phyloP scores from a whole-genome alignment of 2,797 vertebrate species.

The Dromococcyx pavoninus region DNA sequence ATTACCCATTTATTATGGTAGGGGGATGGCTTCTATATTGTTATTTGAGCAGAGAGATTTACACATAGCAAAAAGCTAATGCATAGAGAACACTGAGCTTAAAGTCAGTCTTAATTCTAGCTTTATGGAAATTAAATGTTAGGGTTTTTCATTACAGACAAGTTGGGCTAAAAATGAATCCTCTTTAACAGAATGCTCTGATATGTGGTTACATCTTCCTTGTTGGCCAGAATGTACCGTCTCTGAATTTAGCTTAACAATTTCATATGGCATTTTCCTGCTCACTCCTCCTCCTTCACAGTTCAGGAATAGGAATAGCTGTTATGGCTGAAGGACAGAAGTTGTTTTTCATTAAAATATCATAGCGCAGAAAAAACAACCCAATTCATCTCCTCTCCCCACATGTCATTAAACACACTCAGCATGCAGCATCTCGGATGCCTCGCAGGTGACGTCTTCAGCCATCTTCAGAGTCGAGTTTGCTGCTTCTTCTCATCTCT shows the following conservation, averaged over 20 bases:
- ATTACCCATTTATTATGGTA: not conserved
- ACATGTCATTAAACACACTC: not conserved
- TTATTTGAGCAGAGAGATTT: conserved; percentile 31
- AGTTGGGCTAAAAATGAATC: conserved; percentile 53
- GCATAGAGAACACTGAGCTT: not conserved
- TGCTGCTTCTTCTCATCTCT: not conserved
- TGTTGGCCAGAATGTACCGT: not conserved
- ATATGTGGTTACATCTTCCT: not conserved
- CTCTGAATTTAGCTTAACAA: conserved; percentile 43
- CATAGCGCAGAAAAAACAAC: not conserved
- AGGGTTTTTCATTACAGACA: conserved; percentile 15
- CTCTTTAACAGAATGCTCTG: conserved; percentile 24
- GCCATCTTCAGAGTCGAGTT: not conserved
- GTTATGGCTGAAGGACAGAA: conserved; percentile 42
- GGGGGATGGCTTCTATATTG: not conserved
- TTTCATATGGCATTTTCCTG: conserved; percentile 20
- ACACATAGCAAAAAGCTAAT: not conserved
- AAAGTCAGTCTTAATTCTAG: conserved; percentile 40
- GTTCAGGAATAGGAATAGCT: conserved; percentile 60
- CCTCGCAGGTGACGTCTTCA: conserved; percentile 16
- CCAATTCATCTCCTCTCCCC: not conserved
- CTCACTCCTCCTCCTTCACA: conserved; percentile 46
- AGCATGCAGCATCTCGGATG: not conserved
- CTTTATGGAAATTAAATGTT: conserved; percentile 18
- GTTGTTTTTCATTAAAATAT: conserved; percentile 50